A percentile compares a stretch with the other conserved stretches of the same genome.
Conservation (phyloP, 2,888 invertebrate species). For the Sarcophaga variegata region DNA sequence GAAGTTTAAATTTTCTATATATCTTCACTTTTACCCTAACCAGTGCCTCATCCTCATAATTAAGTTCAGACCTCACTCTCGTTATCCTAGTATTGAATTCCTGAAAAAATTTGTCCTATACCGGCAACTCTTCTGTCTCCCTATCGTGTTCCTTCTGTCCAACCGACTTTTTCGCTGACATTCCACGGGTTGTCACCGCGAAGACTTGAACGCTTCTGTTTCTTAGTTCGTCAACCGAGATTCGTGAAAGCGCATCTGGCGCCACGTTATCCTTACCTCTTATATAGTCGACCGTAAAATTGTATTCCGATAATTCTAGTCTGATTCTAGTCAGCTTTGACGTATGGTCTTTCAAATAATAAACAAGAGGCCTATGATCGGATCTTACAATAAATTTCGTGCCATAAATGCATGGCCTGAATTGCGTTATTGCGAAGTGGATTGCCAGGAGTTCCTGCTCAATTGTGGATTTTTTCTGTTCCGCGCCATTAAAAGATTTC, state of each 20-base stretch:
- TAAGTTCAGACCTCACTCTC: too few species aligned
- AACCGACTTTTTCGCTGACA: background rate
- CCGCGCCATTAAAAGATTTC: background rate
- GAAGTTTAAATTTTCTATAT: too few species aligned
- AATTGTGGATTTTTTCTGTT: slow-evolving; percentile 24
- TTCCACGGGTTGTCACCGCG: background rate
- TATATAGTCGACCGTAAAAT: slow-evolving; percentile 70
- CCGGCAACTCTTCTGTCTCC: too few species aligned
- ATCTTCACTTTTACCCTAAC: too few species aligned
- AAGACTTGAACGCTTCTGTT: slow-evolving; percentile 7
- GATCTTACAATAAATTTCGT: slow-evolving; percentile 66
- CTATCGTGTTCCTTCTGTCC: background rate
- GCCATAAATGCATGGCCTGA: slow-evolving; percentile 65
- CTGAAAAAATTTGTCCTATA: too few species aligned
- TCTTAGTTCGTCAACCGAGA: slow-evolving; percentile 49
- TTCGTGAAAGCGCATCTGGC: slow-evolving; percentile 61
- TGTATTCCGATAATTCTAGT: slow-evolving; percentile 70
- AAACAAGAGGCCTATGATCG: slow-evolving; percentile 56
- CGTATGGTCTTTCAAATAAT: slow-evolving; percentile 70
- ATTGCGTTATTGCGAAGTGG: slow-evolving; percentile 69
- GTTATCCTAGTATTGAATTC: too few species aligned
- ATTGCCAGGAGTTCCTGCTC: background rate
- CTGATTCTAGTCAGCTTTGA: slow-evolving; percentile 72
- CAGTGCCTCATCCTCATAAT: too few species aligned
- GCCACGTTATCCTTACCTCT: slow-evolving; percentile 65